Conservation (phyloP, 2,888 invertebrate genomes). For the Epirrhoe alternata region DNA sequence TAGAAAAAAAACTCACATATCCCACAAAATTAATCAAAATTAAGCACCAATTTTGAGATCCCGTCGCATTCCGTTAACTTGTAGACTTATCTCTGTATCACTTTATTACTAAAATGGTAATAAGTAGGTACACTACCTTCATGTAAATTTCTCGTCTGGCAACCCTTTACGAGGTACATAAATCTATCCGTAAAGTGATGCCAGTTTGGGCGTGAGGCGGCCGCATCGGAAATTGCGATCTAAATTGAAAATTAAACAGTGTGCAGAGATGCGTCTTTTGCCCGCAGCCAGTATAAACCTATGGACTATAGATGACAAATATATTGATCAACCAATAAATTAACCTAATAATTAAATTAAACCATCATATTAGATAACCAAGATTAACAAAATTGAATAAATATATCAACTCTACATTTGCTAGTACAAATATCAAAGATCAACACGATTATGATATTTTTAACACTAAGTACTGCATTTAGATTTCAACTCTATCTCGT, state of each 20-base stretch:
- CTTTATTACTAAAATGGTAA: slow-evolving; percentile 30
- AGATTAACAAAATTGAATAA: too few species aligned
- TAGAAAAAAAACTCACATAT: neutral
- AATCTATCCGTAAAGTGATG: slow-evolving; percentile 81
- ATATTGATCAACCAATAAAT: too few species aligned
- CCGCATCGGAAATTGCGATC: slow-evolving; percentile 85
- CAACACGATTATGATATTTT: too few species aligned
- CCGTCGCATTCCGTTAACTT: slow-evolving; percentile 13
- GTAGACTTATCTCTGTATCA: slow-evolving; percentile 31
- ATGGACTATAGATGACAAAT: slow-evolving; percentile 24
- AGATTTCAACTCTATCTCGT: too few species aligned
- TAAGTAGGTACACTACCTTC: slow-evolving; percentile 30
- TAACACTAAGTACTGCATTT: too few species aligned
- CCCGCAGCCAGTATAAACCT: slow-evolving; percentile 43
- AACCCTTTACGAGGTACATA: slow-evolving; percentile 61
- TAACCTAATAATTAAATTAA: too few species aligned
- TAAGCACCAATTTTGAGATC: slow-evolving; percentile 4
- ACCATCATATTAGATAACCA: too few species aligned
- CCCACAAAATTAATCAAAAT: neutral
- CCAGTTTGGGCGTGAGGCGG: slow-evolving; percentile 78
- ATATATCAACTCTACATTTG: too few species aligned
- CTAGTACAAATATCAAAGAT: too few species aligned
- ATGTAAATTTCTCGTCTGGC: slow-evolving; percentile 41
- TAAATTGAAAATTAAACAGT: slow-evolving; percentile 86
- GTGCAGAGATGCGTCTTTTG: slow-evolving; percentile 47